A percentile compares a stretch with the other conserved stretches of the same genome.
Evolutionary conservation across 2,113 vertebrate genomes (phyloP).

Genomic region (Sylvietta virens): DNA sequence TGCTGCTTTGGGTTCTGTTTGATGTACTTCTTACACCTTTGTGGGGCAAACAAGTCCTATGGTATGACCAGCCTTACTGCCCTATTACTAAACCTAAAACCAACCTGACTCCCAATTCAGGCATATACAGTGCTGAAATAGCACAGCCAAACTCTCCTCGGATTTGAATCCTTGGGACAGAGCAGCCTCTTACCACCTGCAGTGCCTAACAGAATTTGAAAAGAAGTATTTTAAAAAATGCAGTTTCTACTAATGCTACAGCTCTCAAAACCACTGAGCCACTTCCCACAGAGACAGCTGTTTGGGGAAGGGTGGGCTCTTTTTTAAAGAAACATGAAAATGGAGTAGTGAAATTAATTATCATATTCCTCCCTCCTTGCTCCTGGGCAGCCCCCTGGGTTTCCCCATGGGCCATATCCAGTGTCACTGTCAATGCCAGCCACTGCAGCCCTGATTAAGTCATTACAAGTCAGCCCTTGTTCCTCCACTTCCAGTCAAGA

Average conservation of each 20-base stretch:
- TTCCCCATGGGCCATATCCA: neutral
- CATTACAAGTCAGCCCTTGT: slow-evolving; percentile 37
- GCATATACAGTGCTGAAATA: neutral
- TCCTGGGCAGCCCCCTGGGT: neutral
- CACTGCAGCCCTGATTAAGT: neutral
- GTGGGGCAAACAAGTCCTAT: neutral
- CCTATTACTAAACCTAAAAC: neutral
- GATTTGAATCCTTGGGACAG: neutral
- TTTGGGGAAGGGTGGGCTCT: neutral
- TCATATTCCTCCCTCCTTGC: neutral
- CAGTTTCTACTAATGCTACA: neutral
- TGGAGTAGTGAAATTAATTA: slow-evolving; percentile 30
- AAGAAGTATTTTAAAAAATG: neutral
- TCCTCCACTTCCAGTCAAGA: neutral
- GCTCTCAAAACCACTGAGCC: neutral
- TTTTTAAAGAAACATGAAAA: neutral
- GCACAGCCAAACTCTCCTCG: neutral
- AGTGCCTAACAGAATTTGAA: neutral
- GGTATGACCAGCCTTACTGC: neutral
- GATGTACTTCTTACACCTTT: neutral
- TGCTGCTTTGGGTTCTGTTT: neutral
- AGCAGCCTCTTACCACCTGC: neutral
- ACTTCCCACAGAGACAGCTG: neutral
- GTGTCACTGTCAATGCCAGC: slow-evolving; percentile 12
- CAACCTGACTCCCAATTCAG: neutral